Evolutionary conservation across 2,113 vertebrate species (phyloP).

Genomic region (Nematolebias whitei): DNA sequence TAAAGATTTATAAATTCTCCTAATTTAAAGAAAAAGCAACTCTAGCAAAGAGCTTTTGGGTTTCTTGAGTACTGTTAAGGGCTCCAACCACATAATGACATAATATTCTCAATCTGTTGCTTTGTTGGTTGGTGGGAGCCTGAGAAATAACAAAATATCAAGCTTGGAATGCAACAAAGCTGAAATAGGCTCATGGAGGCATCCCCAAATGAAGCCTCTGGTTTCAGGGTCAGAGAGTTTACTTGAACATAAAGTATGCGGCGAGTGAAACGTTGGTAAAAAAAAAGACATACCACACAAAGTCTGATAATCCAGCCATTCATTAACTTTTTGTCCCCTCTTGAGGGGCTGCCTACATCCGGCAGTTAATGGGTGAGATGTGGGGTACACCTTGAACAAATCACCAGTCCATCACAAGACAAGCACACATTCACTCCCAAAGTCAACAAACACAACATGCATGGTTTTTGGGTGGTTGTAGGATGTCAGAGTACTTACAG

Average conservation of each 20-base stretch:
- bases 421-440: too few species aligned
- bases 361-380: too few species aligned
- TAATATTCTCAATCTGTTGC: constrained; percentile 4
- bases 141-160: constrained; percentile 39
- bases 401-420: too few species aligned
- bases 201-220: constrained; percentile 21
- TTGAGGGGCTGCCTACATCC: too few species aligned
- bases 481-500: too few species aligned
- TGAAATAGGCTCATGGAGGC: constrained; percentile 10
- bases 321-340: too few species aligned
- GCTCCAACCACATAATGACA: constrained; percentile 1
- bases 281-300: constrained; percentile 1
- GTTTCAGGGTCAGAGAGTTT: constrained; percentile 36
- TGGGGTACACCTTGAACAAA: too few species aligned
- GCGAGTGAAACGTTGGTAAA: background rate
- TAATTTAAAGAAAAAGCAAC: too few species aligned
- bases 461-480: too few species aligned
- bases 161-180: constrained; percentile 31
- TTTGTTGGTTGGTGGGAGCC: constrained; percentile 8
- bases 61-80: background rate
- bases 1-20: too few species aligned
- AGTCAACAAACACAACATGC: too few species aligned
- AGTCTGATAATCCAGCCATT: background rate
- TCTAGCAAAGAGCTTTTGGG: too few species aligned
- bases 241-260: constrained; percentile 6